A percentile compares a stretch with the other conserved stretches of the same genome.
These are phyloP conservation scores for Notarius lentiginosus DNA, from an alignment of 2,113 vertebrate species.

Conservation along the genomic window DNA sequence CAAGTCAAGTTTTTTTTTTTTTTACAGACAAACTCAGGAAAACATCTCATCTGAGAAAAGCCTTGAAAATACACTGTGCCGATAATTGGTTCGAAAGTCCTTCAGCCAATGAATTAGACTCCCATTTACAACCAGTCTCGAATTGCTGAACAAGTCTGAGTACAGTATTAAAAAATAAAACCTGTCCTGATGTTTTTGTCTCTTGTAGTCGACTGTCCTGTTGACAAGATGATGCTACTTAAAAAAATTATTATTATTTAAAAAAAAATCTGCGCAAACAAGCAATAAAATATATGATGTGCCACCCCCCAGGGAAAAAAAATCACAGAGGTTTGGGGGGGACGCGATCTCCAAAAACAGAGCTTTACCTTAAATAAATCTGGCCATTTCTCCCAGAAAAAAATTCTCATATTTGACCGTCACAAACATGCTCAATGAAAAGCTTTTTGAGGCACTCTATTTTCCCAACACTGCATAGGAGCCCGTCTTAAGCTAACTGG, in stretches of 20 bases:
- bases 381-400: not conserved
- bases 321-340: too few species aligned
- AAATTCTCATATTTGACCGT: not conserved
- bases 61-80: not conserved
- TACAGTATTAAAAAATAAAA: not conserved
- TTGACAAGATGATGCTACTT: not conserved
- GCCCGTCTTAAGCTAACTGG: not conserved
- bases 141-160: not conserved
- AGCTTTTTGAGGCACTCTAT: conserved; percentile 6
- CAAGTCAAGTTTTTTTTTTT: not conserved
- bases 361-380: not conserved
- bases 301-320: too few species aligned
- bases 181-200: not conserved
- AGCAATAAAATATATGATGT: not conserved
- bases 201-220: not conserved
- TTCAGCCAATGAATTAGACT: not conserved
- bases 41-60: not conserved
- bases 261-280: not conserved
- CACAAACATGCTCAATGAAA: not conserved
- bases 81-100: not conserved
- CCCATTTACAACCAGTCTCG: not conserved
- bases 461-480: not conserved
- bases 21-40: not conserved
- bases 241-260: too few species aligned
- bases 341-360: not conserved